A percentile compares a stretch with the other conserved stretches of the same genome.
Evolutionary conservation across 2,888 invertebrate species (phyloP).

Genomic region (Prosapia bicincta): DNA sequence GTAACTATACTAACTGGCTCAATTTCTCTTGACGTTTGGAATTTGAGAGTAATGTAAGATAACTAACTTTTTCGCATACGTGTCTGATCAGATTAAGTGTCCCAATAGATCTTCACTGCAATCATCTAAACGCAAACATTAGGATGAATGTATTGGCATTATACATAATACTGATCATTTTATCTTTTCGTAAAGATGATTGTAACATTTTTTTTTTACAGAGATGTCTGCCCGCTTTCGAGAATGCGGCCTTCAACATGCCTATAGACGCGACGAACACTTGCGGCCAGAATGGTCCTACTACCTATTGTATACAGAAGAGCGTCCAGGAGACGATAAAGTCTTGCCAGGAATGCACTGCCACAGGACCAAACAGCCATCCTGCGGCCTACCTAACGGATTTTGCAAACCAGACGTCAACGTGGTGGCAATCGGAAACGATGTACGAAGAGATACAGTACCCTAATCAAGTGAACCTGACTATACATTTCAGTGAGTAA

Average conservation of each 20-base stretch:
- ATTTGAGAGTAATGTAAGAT: too few species aligned
- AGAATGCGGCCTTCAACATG: constrained; percentile 90
- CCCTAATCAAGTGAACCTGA: constrained; percentile 90
- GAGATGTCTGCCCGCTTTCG: constrained; percentile 95
- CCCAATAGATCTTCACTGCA: too few species aligned
- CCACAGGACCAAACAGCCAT: constrained; percentile 51
- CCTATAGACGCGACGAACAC: constrained; percentile 93
- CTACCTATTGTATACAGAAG: constrained; percentile 89
- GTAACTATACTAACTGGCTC: too few species aligned
- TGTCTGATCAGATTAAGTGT: too few species aligned
- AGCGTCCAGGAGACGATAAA: constrained; percentile 55
- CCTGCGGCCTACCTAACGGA: constrained; percentile 81
- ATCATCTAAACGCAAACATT: too few species aligned
- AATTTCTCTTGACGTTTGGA: too few species aligned
- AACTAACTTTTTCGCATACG: too few species aligned
- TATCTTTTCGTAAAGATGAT: too few species aligned
- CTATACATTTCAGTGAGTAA: constrained; percentile 73
- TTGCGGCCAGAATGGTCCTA: constrained; percentile 78
- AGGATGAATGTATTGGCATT: too few species aligned
- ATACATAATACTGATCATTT: too few species aligned
- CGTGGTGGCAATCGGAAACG: constrained; percentile 98
- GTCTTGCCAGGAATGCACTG: constrained; percentile 62
- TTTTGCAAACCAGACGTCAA: constrained; percentile 68
- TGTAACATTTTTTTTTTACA: constrained; percentile 51
- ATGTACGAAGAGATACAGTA: constrained; percentile 92